phyloP scores from a whole-genome alignment of 2,888 invertebrate genomes.

The Lysandra coridon region DNA sequence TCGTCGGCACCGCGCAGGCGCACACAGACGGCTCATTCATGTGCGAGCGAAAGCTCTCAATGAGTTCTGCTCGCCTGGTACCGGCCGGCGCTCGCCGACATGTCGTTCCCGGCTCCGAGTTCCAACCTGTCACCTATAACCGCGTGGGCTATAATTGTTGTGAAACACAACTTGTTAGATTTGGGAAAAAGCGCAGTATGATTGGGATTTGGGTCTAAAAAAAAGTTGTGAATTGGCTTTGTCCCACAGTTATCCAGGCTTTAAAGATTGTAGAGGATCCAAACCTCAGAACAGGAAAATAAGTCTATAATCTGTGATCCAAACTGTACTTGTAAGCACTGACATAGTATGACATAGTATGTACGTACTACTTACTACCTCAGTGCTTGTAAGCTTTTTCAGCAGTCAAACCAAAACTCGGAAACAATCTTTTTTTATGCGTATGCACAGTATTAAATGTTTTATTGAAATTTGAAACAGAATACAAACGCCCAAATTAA shows the following conservation, averaged over 20 bases:
- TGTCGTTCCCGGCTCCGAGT: slow-evolving; percentile 51
- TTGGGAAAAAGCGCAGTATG: neutral
- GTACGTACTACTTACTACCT: too few species aligned
- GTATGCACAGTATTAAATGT: neutral
- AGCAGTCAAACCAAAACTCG: neutral
- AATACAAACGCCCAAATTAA: neutral
- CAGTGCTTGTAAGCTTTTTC: neutral
- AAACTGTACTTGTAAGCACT: too few species aligned
- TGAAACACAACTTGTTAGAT: neutral
- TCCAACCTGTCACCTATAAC: too few species aligned
- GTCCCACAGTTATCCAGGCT: neutral
- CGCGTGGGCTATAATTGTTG: slow-evolving; percentile 15
- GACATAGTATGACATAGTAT: too few species aligned
- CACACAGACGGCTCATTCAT: slow-evolving; percentile 66
- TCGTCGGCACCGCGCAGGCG: slow-evolving; percentile 45
- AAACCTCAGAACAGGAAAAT: too few species aligned
- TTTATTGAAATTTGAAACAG: neutral
- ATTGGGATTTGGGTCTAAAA: too few species aligned
- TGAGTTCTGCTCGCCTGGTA: slow-evolving; percentile 68
- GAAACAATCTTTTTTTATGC: neutral
- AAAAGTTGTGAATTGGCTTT: too few species aligned
- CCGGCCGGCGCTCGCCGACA: slow-evolving; percentile 63
- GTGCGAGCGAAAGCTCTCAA: slow-evolving; percentile 63
- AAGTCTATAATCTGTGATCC: too few species aligned
- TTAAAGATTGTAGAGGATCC: neutral